Base-by-base conservation (phyloP, 2,888 invertebrate genomes). In the Mesorhabditis belari region DNA sequence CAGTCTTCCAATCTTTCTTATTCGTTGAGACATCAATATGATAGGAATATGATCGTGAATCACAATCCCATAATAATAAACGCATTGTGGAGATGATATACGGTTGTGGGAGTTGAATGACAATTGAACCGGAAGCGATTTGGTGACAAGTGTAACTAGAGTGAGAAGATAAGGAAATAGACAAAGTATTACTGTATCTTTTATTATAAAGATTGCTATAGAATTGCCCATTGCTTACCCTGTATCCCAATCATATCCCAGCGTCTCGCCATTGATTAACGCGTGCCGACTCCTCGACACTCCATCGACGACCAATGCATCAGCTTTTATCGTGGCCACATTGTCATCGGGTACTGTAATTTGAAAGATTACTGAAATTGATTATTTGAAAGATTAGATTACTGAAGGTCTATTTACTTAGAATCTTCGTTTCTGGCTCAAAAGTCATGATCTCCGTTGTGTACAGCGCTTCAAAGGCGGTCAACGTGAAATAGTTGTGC, bases 21-120 rank as follows among this genome's bases (percentile, higher is more conserved):
- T 85, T 83, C 4, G 74, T 76, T 3, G 83, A 84, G 81, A 83
- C 83, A 64, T 85, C 84, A n/a, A 85, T 81, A 58, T 82, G 83
- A 71, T 82, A 85, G 61, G 83, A 82, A 75, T 85, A 85, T 59
- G 80, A 81, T 17, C 85, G 77, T 56, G 84, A 83, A 76, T 85
- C 85, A 71, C 93, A 94, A 85, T 98, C 96, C 96, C 96, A 98
- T 66, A 98, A 85, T 73, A 98, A 85, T 81, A 61, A 83, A 83
- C 92, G 87, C 86, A 96, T 87, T 27, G 91, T 91, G 61, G 88
- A 87, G 66, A 96, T 87, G 80, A 92, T 86, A 83, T 92, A 95
- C 3, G 98, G 96, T 85, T 98, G 98, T 75, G 89, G 91, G 70
- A 98, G 86, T 84, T 96, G 93, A 65, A 98, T 89, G 75, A 92